Conservation (phyloP, 2,797 vertebrate genomes). For the Tapera naevia region DNA sequence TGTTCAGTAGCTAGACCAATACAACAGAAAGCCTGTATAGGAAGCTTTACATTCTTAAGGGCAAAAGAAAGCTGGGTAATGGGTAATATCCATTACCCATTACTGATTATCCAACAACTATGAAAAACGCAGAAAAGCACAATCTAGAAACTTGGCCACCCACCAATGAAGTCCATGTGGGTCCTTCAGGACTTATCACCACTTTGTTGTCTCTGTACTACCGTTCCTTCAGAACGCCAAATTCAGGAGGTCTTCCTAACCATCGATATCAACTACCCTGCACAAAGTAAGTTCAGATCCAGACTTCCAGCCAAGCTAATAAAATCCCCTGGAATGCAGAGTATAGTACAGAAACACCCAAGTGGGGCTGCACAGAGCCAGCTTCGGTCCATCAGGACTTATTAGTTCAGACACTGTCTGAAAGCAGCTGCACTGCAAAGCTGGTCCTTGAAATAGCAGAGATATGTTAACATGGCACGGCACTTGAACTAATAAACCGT, state of each 20-base stretch:
- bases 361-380: constrained; percentile 25
- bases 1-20: neutral
- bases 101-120: neutral
- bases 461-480: constrained; percentile 59
- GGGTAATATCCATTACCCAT: too few relatives aligned
- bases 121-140: neutral
- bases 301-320: constrained; percentile 41
- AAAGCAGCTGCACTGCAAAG: constrained; percentile 54
- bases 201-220: neutral
- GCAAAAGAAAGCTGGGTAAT: neutral
- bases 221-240: neutral
- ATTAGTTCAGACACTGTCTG: constrained; percentile 36
- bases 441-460: constrained; percentile 48
- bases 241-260: neutral
- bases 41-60: neutral
- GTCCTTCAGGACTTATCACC: neutral
- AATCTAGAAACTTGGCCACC: neutral
- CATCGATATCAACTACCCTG: neutral
- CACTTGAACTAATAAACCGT: constrained; percentile 48
- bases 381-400: constrained; percentile 49
- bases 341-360: constrained; percentile 35
- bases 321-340: constrained; percentile 47
- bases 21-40: neutral
- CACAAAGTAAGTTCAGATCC: neutral
- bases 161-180: neutral